A percentile compares a stretch with the other conserved stretches of the same genome.
Evolutionary conservation across 2,797 vertebrate species (phyloP).

Genomic region (Chelidonichthys spinosus): DNA sequence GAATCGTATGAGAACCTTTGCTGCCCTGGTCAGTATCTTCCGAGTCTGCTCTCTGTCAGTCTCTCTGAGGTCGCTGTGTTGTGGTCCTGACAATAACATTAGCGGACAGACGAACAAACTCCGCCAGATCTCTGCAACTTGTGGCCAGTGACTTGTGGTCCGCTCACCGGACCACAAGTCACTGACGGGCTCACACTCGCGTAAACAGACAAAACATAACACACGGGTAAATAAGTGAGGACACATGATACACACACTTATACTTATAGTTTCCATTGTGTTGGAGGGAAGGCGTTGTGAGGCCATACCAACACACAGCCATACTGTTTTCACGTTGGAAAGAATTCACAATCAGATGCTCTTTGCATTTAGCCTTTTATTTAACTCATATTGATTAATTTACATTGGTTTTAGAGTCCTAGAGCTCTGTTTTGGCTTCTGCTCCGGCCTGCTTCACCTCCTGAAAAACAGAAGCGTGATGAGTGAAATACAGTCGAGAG

Average conservation of each 20-base stretch:
- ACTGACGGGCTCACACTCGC: slow-evolving; percentile 57
- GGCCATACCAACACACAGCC: neutral
- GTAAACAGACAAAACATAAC: slow-evolving; percentile 65
- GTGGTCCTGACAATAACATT: slow-evolving; percentile 67
- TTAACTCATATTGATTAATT: slow-evolving; percentile 32
- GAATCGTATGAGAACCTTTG: slow-evolving; percentile 36
- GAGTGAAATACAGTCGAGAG: slow-evolving; percentile 15
- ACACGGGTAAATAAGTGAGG: slow-evolving; percentile 21
- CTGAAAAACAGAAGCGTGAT: slow-evolving; percentile 59
- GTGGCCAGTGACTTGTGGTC: slow-evolving; percentile 67
- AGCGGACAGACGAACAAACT: slow-evolving; percentile 62
- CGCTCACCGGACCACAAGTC: slow-evolving; percentile 44
- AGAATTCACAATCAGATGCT: slow-evolving; percentile 6
- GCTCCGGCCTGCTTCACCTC: slow-evolving; percentile 70
- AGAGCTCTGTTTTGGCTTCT: slow-evolving; percentile 83
- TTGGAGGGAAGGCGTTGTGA: slow-evolving; percentile 4
- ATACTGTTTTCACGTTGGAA: slow-evolving; percentile 2
- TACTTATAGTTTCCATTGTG: slow-evolving; percentile 23
- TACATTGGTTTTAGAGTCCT: slow-evolving; percentile 27
- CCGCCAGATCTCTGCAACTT: slow-evolving; percentile 59
- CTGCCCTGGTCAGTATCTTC: slow-evolving; percentile 8
- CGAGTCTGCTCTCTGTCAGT: slow-evolving; percentile 51
- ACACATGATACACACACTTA: slow-evolving; percentile 22
- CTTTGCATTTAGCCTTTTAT: slow-evolving; percentile 42
- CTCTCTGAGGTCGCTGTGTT: slow-evolving; percentile 68